Base-by-base conservation (phyloP, 2,113 vertebrate genomes). In the Gopherus evgoodei region DNA sequence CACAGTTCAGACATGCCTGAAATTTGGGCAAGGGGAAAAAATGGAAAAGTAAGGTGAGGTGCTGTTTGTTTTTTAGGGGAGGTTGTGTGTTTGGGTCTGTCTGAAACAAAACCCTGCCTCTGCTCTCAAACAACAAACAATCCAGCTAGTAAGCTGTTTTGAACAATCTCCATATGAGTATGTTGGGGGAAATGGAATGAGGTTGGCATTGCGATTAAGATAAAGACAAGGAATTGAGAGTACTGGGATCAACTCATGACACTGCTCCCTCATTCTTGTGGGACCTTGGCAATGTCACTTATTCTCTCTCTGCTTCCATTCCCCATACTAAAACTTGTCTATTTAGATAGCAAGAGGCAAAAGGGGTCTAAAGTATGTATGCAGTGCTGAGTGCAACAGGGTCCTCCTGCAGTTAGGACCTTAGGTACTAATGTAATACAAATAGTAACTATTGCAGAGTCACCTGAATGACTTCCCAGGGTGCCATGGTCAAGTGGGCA, bases 151-250 rank as follows among this genome's bases (percentile, higher is more conserved):
- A 50, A 92, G 90, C 93, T 24, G 54, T 94, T 92, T 91, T 56
- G 54, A 56, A 56, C 22, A 56, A 56, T 56, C 22, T 56, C 24
- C 54, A 56, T 52, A 62, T 90, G 81, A 89, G 53, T 82, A 53
- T 84, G 87, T 75, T 59, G 35, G n/a, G 62, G 81, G 24, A 35
- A 38, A 12, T 27, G 44, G 17, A 38, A 13, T 59, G 65, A 56
- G 57, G 72, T 87, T 3, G 4, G 90, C 89, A 95, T 85, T 42
- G 72, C 57, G 89, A 49, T 89, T 91, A 56, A 97, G 87, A 97
- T 96, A 96, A 96, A 89, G 93, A 84, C 93, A 86, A 94, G 96
- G 96, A 95, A 96, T 94, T 96, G 95, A 95, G 86, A 92, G 84
- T 96, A 83, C 88, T 84, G 94, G 96, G 95, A 95, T 93, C 9